Conservation (phyloP, 2,113 vertebrate species). For the Naja naja region DNA sequence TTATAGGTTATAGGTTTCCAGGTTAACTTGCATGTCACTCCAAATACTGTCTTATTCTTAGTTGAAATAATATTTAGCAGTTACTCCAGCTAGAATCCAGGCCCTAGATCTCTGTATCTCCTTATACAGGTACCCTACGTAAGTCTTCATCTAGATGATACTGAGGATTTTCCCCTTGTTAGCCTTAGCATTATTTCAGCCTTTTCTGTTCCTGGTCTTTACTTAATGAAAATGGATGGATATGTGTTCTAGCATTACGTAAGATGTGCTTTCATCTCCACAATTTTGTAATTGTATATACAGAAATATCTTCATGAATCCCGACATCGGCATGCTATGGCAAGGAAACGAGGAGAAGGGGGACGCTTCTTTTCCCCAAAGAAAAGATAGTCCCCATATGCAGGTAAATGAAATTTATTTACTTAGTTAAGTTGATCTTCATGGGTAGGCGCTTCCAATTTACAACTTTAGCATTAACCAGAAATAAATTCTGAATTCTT, state of each 20-base stretch:
- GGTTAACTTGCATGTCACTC: neutral
- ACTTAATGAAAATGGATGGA: neutral
- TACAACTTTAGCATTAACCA: accelerated
- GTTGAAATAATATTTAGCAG: neutral
- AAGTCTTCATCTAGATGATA: neutral
- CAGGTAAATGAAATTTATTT: slow-evolving; percentile 72
- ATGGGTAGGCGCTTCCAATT: accelerated
- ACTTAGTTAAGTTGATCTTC: neutral
- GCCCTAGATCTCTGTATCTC: neutral
- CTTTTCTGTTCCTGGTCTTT: neutral
- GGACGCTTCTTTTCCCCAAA: slow-evolving; percentile 97
- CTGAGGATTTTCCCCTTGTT: neutral
- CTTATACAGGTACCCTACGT: neutral
- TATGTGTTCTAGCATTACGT: neutral
- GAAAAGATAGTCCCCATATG: slow-evolving; percentile 87
- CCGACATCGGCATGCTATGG: slow-evolving; percentile 95
- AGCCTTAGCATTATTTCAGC: neutral
- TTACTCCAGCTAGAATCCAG: neutral
- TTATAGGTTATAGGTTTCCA: too few relatives aligned
- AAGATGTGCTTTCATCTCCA: neutral
- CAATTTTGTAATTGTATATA: neutral
- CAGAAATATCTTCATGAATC: slow-evolving; percentile 99
- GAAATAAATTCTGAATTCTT: neutral
- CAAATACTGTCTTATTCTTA: neutral
- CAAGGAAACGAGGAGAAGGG: slow-evolving; percentile 91